A percentile compares a stretch with the other conserved stretches of the same genome.
Evolutionary conservation across 2,888 invertebrate genomes (phyloP).

Genomic region (Eucera pruinosa): DNA sequence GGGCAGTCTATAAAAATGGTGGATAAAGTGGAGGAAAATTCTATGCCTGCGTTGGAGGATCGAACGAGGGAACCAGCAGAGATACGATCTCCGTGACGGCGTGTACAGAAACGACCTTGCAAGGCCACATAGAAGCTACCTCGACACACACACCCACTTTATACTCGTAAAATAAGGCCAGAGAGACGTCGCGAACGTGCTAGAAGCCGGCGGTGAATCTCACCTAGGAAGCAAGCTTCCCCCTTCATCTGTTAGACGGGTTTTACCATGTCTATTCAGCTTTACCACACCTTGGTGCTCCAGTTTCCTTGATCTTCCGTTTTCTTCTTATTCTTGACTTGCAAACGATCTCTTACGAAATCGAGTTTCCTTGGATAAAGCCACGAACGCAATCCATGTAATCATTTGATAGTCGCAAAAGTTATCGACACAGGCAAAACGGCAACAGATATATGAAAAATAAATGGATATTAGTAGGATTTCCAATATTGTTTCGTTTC

Average conservation of each 20-base stretch:
- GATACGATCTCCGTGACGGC: conserved; percentile 47
- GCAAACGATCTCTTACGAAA: background rate
- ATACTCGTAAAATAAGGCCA: conserved; percentile 61
- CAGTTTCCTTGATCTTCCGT: conserved; percentile 66
- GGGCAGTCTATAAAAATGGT: conserved; percentile 5
- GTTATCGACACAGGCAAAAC: no score
- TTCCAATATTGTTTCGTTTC: no score
- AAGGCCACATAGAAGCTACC: conserved; percentile 68
- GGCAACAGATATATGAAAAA: no score
- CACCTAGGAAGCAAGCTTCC: conserved; percentile 45
- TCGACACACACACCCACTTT: conserved; percentile 64
- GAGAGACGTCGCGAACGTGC: conserved; percentile 40
- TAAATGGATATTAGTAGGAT: no score
- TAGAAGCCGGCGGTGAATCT: conserved; percentile 38
- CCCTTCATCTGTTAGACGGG: conserved; percentile 52
- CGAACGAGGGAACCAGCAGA: conserved; percentile 1
- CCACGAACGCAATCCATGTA: background rate
- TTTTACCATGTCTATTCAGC: conserved; percentile 51
- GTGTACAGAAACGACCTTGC: conserved; percentile 67
- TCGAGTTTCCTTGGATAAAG: background rate
- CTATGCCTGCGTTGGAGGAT: background rate
- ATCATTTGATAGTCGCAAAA: no score
- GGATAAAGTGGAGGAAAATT: background rate
- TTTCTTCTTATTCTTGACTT: conserved; percentile 12
- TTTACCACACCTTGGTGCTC: conserved; percentile 69